Base-by-base conservation (phyloP, 2,888 invertebrate genomes). In the Hirtodrosophila trivittata region DNA sequence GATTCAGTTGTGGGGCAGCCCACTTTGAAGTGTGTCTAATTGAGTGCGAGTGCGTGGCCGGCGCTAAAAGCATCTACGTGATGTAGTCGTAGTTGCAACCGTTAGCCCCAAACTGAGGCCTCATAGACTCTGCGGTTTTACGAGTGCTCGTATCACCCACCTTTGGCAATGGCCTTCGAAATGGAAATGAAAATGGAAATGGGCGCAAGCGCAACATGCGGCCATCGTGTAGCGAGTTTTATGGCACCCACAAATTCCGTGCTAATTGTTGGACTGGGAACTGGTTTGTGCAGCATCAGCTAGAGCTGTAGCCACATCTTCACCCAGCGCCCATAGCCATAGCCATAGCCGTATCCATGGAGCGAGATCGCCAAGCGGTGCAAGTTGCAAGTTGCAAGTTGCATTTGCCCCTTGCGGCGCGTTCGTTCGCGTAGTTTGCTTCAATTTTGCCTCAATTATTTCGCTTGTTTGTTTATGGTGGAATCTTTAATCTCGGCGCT, bases 371-470 rank as follows among this genome's bases (percentile, higher is more conserved):
- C 60, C 54, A 66, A 60, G 26, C 46, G 38, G 1, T 16, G 13
- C 16, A 14, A 16, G 16, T 28, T 35, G 4, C 35, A 5, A 35
- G 47, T 56, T 66, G 60, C 51, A 16, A 21, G 21, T 16, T 26
- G 25, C 42, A 28, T 13, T 43, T 43, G 52, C 49, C 41, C n/a
- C 51, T 26, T 42, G 57, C 54, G 16, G 67, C 49, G 37, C 55
- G 66, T n/a, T 28, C 7, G 60, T 55, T 43, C 50, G 65, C 67
- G 77, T 70, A 75, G 86, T 78, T 86, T 75, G 83, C 80, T 80
- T 77, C 86, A 80, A 87, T 80, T 87, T 82, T 85, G 77, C 87
- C 86, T 83, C 87, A 87, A 87, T 87, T 87, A 87, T 85, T 87
- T 80, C 83, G 83, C 87, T 87, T 83, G 87, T 87, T 87, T 87